phyloP scores from a whole-genome alignment of 1,140 invertebrate species.

The Charaxes varanes region DNA sequence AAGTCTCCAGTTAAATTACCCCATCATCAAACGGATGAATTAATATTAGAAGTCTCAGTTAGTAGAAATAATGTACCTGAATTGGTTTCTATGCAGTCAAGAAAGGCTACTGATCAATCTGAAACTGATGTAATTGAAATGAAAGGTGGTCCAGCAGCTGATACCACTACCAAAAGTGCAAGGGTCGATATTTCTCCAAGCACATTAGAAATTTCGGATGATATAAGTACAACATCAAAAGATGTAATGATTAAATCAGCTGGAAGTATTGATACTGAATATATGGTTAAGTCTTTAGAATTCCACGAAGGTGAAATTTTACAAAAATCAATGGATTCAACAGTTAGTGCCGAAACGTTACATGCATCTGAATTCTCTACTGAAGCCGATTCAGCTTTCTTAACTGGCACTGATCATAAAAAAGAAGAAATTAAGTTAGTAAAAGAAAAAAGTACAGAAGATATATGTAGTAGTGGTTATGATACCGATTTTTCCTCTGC shows the following conservation, averaged over 20 bases:
- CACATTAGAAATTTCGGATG: slow-evolving; percentile 54
- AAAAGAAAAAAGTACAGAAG: slow-evolving; percentile 74
- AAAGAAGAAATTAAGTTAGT: slow-evolving; percentile 63
- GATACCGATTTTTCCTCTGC: slow-evolving; percentile 80
- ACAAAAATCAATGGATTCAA: slow-evolving; percentile 72
- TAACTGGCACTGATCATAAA: slow-evolving; percentile 63
- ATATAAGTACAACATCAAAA: slow-evolving; percentile 64
- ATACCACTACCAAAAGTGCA: slow-evolving; percentile 24
- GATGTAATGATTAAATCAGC: slow-evolving; percentile 76
- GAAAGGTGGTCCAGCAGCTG: slow-evolving; percentile 50
- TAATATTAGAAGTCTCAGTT: slow-evolving; percentile 79
- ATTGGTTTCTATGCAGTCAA: slow-evolving; percentile 21
- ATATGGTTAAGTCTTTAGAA: slow-evolving; percentile 70
- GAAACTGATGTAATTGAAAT: slow-evolving; percentile 61
- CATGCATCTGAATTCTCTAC: slow-evolving; percentile 70
- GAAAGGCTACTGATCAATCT: slow-evolving; percentile 37
- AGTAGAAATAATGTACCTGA: slow-evolving; percentile 53
- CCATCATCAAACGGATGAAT: slow-evolving; percentile 76
- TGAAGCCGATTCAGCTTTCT: slow-evolving; percentile 69
- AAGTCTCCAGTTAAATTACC: slow-evolving; percentile 74
- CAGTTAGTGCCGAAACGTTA: slow-evolving; percentile 68
- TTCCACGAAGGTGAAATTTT: slow-evolving; percentile 69
- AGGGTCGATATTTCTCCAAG: slow-evolving; percentile 54
- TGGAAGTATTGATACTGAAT: slow-evolving; percentile 72
- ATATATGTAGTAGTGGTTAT: slow-evolving; percentile 77